Evolutionary conservation across 2,113 vertebrate species (phyloP).

Genomic region (Nyctereutes procyonoides): DNA sequence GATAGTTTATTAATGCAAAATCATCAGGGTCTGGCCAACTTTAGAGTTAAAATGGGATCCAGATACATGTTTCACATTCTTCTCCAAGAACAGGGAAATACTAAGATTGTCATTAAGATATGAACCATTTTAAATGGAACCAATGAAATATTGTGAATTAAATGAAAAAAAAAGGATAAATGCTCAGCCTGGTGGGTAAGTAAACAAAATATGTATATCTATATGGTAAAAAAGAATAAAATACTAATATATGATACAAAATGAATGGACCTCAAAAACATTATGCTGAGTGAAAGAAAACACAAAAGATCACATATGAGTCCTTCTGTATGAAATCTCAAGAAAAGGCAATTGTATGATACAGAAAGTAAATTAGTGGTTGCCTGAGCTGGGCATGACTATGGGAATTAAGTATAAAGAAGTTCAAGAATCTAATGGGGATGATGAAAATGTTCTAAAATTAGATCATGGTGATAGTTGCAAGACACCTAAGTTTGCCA

Average conservation of each 20-base stretch:
- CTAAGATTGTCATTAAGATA: background rate
- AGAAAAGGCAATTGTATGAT: background rate
- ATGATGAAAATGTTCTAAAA: background rate
- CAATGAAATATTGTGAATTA: background rate
- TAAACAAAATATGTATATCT: background rate
- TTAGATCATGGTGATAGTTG: background rate
- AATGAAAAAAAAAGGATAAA: background rate
- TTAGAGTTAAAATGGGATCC: conserved; percentile 47
- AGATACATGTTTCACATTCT: background rate
- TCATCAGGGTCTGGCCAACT: background rate
- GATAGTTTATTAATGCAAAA: conserved; percentile 2
- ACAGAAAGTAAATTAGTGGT: background rate
- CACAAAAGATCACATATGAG: background rate
- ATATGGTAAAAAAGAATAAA: background rate
- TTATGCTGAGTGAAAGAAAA: background rate
- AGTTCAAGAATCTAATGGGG: accelerated
- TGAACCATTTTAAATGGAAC: background rate
- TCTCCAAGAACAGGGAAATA: background rate
- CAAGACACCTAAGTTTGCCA: background rate
- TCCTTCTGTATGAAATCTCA: background rate
- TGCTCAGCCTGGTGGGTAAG: background rate
- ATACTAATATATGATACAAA: background rate
- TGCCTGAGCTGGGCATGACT: accelerated
- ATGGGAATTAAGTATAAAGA: background rate
- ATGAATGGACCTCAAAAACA: background rate